These are phyloP conservation scores for Dastarcus helophoroides DNA, from an alignment of 2,888 invertebrate species.

Conservation along the genomic window DNA sequence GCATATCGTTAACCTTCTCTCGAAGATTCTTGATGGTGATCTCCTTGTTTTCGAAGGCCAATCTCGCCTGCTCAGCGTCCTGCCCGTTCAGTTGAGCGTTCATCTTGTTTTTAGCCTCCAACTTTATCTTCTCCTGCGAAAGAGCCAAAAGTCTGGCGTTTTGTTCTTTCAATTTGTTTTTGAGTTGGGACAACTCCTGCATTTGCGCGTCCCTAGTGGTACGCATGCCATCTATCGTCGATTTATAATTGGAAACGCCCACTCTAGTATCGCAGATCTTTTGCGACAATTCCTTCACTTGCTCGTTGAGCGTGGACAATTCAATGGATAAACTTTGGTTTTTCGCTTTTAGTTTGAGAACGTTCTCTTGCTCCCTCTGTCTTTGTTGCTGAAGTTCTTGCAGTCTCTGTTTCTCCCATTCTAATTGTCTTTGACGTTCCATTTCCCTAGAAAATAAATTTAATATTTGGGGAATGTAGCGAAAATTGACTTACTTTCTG, in stretches of 20 bases:
- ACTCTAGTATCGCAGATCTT: slow-evolving; percentile 75
- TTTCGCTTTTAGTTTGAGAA: slow-evolving; percentile 74
- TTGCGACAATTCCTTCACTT: slow-evolving; percentile 64
- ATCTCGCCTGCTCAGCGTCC: slow-evolving; percentile 44
- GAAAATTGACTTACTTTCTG: slow-evolving; percentile 38
- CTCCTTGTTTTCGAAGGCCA: slow-evolving; percentile 57
- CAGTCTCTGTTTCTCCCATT: slow-evolving; percentile 87
- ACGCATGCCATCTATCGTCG: slow-evolving; percentile 94
- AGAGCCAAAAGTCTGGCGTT: slow-evolving; percentile 68
- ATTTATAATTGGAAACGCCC: slow-evolving; percentile 82
- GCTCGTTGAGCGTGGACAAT: slow-evolving; percentile 47
- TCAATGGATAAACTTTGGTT: slow-evolving; percentile 77
- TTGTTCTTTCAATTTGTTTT: slow-evolving; percentile 71
- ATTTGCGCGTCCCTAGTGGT: slow-evolving; percentile 84
- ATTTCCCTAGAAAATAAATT: slow-evolving; percentile 52
- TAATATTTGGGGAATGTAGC: slow-evolving; percentile 6
- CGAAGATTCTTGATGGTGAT: slow-evolving; percentile 47
- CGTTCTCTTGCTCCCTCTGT: slow-evolving; percentile 74
- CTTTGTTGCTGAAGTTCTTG: slow-evolving; percentile 75
- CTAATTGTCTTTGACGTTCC: slow-evolving; percentile 87
- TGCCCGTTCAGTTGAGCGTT: slow-evolving; percentile 38
- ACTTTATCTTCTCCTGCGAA: slow-evolving; percentile 71
- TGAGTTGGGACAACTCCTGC: slow-evolving; percentile 73
- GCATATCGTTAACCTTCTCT: slow-evolving; percentile 62
- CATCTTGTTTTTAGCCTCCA: slow-evolving; percentile 60